Percentiles rank a stretch among this genome's conserved stretches.
phyloP scores from a whole-genome alignment of 2,113 vertebrate genomes.

The Neomonachus schauinslandi region DNA sequence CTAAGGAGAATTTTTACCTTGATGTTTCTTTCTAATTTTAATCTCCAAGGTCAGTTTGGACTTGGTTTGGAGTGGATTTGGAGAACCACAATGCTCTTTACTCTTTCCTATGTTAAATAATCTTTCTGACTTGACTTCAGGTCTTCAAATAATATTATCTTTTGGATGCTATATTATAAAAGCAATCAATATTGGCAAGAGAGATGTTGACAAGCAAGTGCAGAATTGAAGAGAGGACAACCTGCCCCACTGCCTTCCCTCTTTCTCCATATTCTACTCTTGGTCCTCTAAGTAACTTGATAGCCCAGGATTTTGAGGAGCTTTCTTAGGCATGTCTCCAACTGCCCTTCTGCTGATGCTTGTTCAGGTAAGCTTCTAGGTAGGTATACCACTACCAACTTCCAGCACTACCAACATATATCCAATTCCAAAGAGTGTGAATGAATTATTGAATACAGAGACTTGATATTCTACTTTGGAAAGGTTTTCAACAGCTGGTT shows the following conservation, averaged over 20 bases:
- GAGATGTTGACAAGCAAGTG: background rate
- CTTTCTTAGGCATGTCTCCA: background rate
- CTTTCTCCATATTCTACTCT: background rate
- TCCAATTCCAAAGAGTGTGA: background rate
- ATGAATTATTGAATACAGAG: background rate
- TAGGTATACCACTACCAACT: background rate
- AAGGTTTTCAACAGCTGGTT: background rate
- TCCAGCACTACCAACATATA: background rate
- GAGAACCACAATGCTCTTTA: background rate
- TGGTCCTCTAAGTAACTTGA: background rate
- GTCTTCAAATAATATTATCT: background rate
- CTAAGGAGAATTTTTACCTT: background rate
- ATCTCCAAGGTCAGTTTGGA: background rate
- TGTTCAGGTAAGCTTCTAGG: background rate
- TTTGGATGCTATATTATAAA: background rate
- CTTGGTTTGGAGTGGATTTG: background rate
- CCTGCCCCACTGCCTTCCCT: background rate
- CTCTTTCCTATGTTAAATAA: background rate
- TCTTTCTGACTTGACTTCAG: background rate
- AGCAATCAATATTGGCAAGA: background rate
- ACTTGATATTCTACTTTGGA: background rate
- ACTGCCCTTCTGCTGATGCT: background rate
- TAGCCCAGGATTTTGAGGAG: background rate
- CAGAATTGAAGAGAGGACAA: background rate
- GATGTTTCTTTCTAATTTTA: background rate